Conservation (phyloP, 2,797 vertebrate genomes). For the Schizopygopsis pylzovi region DNA sequence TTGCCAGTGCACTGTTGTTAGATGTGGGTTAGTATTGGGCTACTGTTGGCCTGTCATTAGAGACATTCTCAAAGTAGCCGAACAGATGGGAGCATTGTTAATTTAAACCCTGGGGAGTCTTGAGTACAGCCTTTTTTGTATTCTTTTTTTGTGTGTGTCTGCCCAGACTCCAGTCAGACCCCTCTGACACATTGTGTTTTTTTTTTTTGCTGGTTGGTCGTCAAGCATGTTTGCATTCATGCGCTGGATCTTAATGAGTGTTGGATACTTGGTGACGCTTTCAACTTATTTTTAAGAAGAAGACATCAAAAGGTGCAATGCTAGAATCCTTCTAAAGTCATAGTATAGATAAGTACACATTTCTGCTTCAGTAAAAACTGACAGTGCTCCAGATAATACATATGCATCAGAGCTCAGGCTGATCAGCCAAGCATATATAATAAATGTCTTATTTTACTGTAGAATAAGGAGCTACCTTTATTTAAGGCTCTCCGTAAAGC, state of each 20-base stretch:
- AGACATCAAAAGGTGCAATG: neutral
- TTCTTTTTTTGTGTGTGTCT: constrained; percentile 33
- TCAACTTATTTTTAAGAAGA: neutral
- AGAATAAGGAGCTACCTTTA: constrained; percentile 68
- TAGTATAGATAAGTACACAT: constrained; percentile 58
- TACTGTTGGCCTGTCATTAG: constrained; percentile 64
- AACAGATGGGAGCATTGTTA: constrained; percentile 67
- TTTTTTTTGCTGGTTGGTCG: constrained; percentile 46
- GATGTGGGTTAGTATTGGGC: constrained; percentile 74
- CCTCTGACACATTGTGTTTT: constrained; percentile 11
- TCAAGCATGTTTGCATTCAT: constrained; percentile 65
- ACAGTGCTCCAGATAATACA: constrained; percentile 31
- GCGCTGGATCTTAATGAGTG: constrained; percentile 73
- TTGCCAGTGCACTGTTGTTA: constrained; percentile 58
- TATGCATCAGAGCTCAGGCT: constrained; percentile 42
- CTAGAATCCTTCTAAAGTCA: constrained; percentile 52
- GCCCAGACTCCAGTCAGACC: constrained; percentile 41
- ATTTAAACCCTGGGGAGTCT: constrained; percentile 75
- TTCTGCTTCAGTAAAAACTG: constrained; percentile 61
- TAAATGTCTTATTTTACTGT: constrained; percentile 58
- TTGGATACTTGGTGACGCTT: constrained; percentile 39
- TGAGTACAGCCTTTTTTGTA: constrained; percentile 58
- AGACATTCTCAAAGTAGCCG: constrained; percentile 68
- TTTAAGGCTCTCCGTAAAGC: constrained; percentile 59
- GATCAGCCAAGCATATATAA: constrained; percentile 63